Evolutionary conservation across 2,888 invertebrate genomes (phyloP).

Genomic region (Drosophila hawaiiensis): DNA sequence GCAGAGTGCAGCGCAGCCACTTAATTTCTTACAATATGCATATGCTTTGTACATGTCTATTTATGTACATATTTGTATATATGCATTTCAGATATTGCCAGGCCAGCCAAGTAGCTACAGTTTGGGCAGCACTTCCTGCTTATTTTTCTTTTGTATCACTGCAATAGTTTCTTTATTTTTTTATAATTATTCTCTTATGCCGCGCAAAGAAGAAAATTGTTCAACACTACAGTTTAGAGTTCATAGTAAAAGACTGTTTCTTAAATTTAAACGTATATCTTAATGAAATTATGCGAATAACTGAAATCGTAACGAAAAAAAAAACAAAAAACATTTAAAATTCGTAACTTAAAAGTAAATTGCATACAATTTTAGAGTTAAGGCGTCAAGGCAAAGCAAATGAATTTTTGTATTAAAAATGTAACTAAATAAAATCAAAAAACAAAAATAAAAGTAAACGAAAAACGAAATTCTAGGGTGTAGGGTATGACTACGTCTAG

Average conservation of each 20-base stretch:
- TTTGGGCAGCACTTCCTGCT: conserved; percentile 46
- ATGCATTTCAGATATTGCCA: conserved; percentile 74
- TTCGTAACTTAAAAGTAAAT: conserved; percentile 26
- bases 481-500: conserved; percentile 54
- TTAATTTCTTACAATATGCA: conserved; percentile 9
- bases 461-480: conserved; percentile 53
- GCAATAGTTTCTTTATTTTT: conserved; percentile 10
- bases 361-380: conserved; percentile 47
- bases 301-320: conserved; percentile 28
- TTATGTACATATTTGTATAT: conserved; percentile 21
- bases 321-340: conserved; percentile 12
- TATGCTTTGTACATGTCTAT: conserved; percentile 31
- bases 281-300: conserved; percentile 38
- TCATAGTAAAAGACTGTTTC: conserved; percentile 81
- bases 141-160: conserved; percentile 1
- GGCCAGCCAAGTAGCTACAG: conserved; percentile 69
- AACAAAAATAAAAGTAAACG: conserved; percentile 25
- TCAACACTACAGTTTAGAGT: conserved; percentile 68
- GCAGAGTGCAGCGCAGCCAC: conserved; percentile 28
- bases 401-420: conserved; percentile 62
- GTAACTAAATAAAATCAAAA: conserved; percentile 29
- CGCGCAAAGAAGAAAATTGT: conserved; percentile 20
- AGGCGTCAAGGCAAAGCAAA: conserved; percentile 53
- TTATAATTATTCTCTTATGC: conserved; percentile 13
- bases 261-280: conserved; percentile 64